Conservation (phyloP, 2,797 vertebrate species). For the Phalloptychus januarius region DNA sequence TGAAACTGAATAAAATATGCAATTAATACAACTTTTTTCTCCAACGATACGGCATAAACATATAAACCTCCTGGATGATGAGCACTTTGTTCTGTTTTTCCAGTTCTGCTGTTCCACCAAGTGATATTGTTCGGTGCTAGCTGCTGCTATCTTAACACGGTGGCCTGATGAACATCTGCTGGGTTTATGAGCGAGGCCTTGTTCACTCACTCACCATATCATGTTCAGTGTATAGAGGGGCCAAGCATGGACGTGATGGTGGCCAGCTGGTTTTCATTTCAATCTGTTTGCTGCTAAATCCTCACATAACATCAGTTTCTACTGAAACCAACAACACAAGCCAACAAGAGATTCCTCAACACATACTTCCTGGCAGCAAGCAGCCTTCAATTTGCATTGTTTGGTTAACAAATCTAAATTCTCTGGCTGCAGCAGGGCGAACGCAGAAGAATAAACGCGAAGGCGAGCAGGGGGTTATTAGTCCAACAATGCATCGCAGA, state of each 20-base stretch:
- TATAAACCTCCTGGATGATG: background rate
- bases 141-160: background rate
- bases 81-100: background rate
- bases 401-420: constrained; percentile 6
- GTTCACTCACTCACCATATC: background rate
- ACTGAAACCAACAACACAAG: background rate
- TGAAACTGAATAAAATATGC: background rate
- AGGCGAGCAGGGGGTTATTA: background rate
- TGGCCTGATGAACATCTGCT: background rate
- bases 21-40: background rate
- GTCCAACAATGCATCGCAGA: constrained; percentile 1
- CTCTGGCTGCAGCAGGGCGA: background rate
- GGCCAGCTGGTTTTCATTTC: background rate
- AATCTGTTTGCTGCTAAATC: background rate
- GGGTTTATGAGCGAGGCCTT: background rate
- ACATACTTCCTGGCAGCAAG: background rate
- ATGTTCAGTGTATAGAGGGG: background rate
- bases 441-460: background rate
- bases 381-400: background rate
- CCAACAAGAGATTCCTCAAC: background rate
- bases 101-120: background rate
- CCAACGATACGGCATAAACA: background rate
- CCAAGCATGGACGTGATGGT: background rate
- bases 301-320: background rate
- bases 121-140: background rate